A percentile compares a stretch with the other conserved stretches of the same genome.
Evolutionary conservation across 2,888 invertebrate species (phyloP).

Genomic region (Drepanosiphum platanoidis): DNA sequence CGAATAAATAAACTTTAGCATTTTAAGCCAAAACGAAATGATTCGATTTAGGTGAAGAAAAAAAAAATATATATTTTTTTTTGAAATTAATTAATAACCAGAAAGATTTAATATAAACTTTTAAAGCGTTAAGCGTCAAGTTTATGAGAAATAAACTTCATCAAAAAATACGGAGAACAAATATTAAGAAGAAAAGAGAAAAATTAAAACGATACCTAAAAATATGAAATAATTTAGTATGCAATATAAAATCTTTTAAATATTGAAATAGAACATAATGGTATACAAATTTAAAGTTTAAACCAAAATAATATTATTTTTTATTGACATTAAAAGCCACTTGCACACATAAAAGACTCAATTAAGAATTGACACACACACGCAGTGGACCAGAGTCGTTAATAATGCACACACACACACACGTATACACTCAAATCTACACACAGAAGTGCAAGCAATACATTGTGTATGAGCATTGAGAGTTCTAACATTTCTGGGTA

Average conservation of each 20-base stretch:
- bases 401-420: not conserved
- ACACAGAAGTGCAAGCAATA: not conserved
- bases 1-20: not conserved
- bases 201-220: not conserved
- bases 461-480: not conserved
- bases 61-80: too few species aligned
- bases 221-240: not conserved
- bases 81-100: too few species aligned
- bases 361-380: constrained; percentile 13
- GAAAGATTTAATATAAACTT: too few species aligned
- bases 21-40: too few species aligned
- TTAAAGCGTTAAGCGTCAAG: not conserved
- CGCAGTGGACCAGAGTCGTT: not conserved
- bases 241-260: not conserved
- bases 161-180: too few species aligned
- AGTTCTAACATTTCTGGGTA: not conserved
- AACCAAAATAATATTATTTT: not conserved
- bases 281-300: not conserved
- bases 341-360: not conserved
- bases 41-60: too few species aligned
- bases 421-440: not conserved
- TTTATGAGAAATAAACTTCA: not conserved
- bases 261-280: not conserved
- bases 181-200: too few species aligned
- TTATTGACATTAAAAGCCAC: not conserved